A percentile compares a stretch with the other conserved stretches of the same genome.
Conservation (phyloP, 2,888 invertebrate genomes). For the Lochmaea crataegi region DNA sequence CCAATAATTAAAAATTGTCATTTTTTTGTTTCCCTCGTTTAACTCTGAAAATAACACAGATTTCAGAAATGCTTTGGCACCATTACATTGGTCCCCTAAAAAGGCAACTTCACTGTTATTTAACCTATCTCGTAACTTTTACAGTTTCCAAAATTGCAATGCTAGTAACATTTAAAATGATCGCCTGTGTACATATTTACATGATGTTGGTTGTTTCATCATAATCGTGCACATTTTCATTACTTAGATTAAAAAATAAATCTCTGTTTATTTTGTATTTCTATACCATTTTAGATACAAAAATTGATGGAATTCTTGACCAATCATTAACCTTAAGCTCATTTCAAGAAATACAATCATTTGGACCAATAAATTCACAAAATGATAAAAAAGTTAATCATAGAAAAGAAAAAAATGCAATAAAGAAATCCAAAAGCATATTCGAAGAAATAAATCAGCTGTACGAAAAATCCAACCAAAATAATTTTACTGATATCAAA, state of each 20-base stretch:
- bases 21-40: no score
- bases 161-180: no score
- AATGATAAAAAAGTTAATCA: not conserved
- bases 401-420: not conserved
- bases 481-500: not conserved
- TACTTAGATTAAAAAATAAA: not conserved
- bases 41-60: no score
- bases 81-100: no score
- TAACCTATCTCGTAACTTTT: no score
- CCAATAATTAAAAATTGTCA: no score
- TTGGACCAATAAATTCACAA: not conserved
- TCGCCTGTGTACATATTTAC: no score
- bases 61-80: no score
- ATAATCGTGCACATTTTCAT: not conserved
- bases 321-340: not conserved
- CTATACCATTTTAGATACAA: not conserved
- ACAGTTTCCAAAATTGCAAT: no score
- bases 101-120: no score
- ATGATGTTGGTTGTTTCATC: not conserved
- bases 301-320: not conserved
- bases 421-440: conserved; percentile 47
- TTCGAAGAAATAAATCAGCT: conserved; percentile 48
- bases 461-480: conserved; percentile 31
- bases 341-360: not conserved
- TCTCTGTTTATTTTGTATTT: not conserved